Conservation (phyloP, 2,888 invertebrate genomes). For the Pristionchus mayeri region DNA sequence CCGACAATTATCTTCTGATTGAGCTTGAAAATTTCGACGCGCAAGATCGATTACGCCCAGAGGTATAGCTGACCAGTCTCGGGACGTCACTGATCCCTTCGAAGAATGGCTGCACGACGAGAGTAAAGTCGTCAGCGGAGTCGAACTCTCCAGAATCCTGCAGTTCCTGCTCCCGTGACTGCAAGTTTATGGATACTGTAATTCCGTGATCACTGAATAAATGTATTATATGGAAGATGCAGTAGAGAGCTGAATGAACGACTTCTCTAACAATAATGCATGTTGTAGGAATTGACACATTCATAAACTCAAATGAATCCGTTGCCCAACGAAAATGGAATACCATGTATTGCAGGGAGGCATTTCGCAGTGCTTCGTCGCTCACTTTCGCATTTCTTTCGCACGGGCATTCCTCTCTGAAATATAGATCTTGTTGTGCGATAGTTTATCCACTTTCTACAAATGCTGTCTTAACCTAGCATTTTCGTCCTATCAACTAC, state of each 20-base stretch:
- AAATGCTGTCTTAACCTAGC: too few relatives aligned
- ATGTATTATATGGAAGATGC: not conserved
- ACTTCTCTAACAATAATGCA: too few relatives aligned
- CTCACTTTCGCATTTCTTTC: conserved; percentile 63
- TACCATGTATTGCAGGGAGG: conserved; percentile 64
- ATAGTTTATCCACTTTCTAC: not conserved
- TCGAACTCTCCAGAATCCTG: conserved; percentile 56
- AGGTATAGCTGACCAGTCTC: not conserved
- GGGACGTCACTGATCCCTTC: conserved; percentile 62
- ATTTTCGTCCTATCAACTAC: not conserved
- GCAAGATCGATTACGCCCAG: not conserved
- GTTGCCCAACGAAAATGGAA: too few relatives aligned
- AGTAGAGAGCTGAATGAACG: too few relatives aligned
- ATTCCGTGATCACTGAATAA: not conserved
- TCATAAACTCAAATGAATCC: too few relatives aligned
- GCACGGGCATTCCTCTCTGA: conserved; percentile 65
- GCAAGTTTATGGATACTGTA: too few relatives aligned
- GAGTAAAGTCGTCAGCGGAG: conserved; percentile 66
- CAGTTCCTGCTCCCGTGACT: conserved; percentile 39
- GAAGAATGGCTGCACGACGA: conserved; percentile 71
- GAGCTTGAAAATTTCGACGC: not conserved
- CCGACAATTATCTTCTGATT: too few relatives aligned
- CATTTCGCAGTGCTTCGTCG: conserved; percentile 59
- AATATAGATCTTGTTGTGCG: too few relatives aligned
- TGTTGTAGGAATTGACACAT: too few relatives aligned